Evolutionary conservation across 2,888 invertebrate genomes (phyloP).

Genomic region (Dascillus cervinus): DNA sequence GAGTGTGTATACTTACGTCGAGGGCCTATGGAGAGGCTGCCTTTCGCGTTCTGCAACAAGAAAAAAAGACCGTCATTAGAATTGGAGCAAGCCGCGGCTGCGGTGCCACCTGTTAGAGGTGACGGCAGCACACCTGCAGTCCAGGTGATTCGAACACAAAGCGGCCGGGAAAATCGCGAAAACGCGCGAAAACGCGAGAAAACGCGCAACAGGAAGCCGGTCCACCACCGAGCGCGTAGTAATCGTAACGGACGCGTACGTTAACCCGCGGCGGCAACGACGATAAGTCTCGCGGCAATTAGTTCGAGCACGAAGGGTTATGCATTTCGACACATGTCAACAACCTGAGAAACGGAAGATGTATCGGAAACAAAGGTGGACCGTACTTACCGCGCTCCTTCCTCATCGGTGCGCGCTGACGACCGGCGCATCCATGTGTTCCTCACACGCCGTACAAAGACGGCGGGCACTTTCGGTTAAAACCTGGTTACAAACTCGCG

Average conservation of each 20-base stretch:
- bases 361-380: conserved; percentile 21
- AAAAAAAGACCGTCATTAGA: conserved; percentile 26
- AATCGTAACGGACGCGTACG: conserved; percentile 11
- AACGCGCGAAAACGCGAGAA: conserved; percentile 12
- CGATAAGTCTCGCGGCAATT: conserved; percentile 17
- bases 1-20: conserved; percentile 47
- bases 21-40: conserved; percentile 39
- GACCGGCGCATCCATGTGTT: conserved; percentile 43
- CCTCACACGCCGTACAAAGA: conserved; percentile 29
- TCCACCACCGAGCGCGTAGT: too few species aligned
- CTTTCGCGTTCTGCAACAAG: conserved; percentile 49
- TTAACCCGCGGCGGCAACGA: conserved; percentile 11
- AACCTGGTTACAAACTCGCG: conserved; percentile 1
- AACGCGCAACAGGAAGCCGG: conserved; percentile 7
- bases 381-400: conserved; percentile 18
- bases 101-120: conserved; percentile 31
- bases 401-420: conserved; percentile 25
- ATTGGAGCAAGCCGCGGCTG: conserved; percentile 19
- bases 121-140: conserved; percentile 29
- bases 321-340: conserved; percentile 23
- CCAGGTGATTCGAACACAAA: conserved; percentile 26
- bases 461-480: conserved; percentile 22
- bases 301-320: conserved; percentile 23
- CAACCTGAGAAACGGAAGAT: conserved; percentile 20
- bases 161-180: conserved; percentile 18